These are phyloP conservation scores for Chaenodraco wilsoni DNA, from an alignment of 2,797 vertebrate genomes.

Conservation along the genomic window DNA sequence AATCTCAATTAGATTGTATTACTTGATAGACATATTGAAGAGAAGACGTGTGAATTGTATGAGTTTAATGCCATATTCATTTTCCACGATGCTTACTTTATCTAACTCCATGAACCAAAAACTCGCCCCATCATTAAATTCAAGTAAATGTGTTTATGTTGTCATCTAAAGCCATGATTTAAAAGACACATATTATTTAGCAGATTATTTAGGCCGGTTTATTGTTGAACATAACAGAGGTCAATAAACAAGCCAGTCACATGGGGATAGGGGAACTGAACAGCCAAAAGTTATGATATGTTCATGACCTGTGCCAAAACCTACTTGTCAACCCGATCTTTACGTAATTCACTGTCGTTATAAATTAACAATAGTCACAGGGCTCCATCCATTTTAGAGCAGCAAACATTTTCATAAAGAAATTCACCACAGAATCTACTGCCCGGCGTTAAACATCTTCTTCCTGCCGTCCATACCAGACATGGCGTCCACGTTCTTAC, in stretches of 20 bases:
- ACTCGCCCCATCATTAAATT: too few species aligned
- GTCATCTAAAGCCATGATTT: neutral
- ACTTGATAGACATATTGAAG: neutral
- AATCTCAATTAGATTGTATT: slow-evolving; percentile 38
- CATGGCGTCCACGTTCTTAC: slow-evolving; percentile 85
- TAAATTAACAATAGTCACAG: slow-evolving; percentile 34
- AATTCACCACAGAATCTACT: slow-evolving; percentile 40
- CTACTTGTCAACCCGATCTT: neutral
- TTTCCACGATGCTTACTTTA: neutral
- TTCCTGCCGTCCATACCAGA: slow-evolving; percentile 84
- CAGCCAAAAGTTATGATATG: neutral
- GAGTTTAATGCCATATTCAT: slow-evolving; percentile 8
- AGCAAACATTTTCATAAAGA: slow-evolving; percentile 15
- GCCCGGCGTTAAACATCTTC: slow-evolving; percentile 80
- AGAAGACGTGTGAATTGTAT: too few species aligned
- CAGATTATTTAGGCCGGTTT: neutral
- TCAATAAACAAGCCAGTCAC: slow-evolving; percentile 1
- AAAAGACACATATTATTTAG: neutral
- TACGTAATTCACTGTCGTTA: slow-evolving; percentile 12
- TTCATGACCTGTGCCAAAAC: slow-evolving; percentile 20
- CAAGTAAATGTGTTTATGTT: neutral
- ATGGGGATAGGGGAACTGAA: neutral
- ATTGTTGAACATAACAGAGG: slow-evolving; percentile 6
- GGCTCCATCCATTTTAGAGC: slow-evolving; percentile 19
- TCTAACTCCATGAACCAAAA: slow-evolving; percentile 3